Conservation (phyloP, 2,797 vertebrate species). For the Pangasius macronema region DNA sequence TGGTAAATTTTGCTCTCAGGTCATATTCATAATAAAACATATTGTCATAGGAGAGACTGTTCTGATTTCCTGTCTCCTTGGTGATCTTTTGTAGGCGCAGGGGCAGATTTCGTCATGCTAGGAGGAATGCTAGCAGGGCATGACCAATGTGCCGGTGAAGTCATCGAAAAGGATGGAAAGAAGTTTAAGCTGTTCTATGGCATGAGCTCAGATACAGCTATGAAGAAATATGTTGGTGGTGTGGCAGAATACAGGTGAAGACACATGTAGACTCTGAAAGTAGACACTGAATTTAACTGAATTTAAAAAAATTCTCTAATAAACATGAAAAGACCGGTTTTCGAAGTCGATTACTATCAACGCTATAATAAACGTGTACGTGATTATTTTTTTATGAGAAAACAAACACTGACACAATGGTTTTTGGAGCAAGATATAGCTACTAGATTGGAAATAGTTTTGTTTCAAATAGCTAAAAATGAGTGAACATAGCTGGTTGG, state of each 20-base stretch:
- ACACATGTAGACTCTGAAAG: not conserved
- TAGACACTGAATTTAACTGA: not conserved
- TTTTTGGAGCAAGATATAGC: not conserved
- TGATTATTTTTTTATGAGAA: not conserved
- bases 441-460: not conserved
- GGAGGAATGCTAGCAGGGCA: conserved; percentile 98
- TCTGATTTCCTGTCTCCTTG: conserved; percentile 7
- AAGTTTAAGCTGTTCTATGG: conserved; percentile 97
- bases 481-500: not conserved
- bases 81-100: conserved; percentile 79
- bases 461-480: not conserved
- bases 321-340: too few relatives aligned
- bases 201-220: conserved; percentile 98
- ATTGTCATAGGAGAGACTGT: not conserved
- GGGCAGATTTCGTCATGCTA: conserved; percentile 98
- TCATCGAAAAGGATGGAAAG: conserved; percentile 92
- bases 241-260: conserved; percentile 95
- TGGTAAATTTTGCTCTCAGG: conserved; percentile 75
- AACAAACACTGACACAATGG: not conserved
- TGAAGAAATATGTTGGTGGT: conserved; percentile 94
- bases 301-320: too few relatives aligned
- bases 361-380: too few relatives aligned
- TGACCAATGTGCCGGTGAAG: conserved; percentile 90
- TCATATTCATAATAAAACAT: conserved; percentile 6
- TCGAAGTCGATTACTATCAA: too few relatives aligned